phyloP scores from a whole-genome alignment of 1,140 invertebrate genomes.

The Argopecten irradians region DNA sequence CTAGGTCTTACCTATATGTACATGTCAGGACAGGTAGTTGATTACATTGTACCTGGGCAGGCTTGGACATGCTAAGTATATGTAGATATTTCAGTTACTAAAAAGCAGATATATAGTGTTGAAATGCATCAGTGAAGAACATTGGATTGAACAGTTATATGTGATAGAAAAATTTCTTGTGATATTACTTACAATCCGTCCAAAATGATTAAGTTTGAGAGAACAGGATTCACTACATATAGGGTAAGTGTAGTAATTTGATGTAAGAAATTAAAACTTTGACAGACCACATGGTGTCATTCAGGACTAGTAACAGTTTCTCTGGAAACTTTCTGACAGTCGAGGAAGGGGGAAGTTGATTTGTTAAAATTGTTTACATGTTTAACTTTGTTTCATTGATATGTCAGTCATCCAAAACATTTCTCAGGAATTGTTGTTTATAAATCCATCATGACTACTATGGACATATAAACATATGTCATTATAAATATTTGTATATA shows the following conservation, averaged over 20 bases:
- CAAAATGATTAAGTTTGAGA: constrained; percentile 74
- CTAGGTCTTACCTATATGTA: constrained; percentile 41
- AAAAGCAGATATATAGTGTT: constrained; percentile 35
- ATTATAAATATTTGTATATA: background rate
- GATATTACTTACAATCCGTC: constrained; percentile 51
- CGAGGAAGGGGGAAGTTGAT: background rate
- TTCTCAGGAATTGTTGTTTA: background rate
- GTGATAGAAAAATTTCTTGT: constrained; percentile 39
- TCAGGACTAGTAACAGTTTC: background rate
- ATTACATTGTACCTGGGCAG: constrained; percentile 39
- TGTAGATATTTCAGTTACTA: constrained; percentile 28
- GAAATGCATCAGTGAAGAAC: constrained; percentile 47
- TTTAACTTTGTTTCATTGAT: background rate
- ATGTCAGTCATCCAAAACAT: background rate
- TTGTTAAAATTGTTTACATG: background rate
- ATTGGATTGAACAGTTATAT: background rate
- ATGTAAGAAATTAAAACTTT: background rate
- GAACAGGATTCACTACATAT: constrained; percentile 72
- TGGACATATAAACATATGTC: background rate
- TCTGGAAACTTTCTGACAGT: background rate
- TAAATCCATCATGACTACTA: background rate
- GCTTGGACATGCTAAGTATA: constrained; percentile 39
- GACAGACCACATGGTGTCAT: background rate
- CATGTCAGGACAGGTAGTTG: constrained; percentile 44
- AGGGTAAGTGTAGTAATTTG: constrained; percentile 64